Evolutionary conservation across 1,140 invertebrate species (phyloP), one percentile per base, ranked within the genome.

Genomic region (Stegodyphus mimosarum): DNA sequence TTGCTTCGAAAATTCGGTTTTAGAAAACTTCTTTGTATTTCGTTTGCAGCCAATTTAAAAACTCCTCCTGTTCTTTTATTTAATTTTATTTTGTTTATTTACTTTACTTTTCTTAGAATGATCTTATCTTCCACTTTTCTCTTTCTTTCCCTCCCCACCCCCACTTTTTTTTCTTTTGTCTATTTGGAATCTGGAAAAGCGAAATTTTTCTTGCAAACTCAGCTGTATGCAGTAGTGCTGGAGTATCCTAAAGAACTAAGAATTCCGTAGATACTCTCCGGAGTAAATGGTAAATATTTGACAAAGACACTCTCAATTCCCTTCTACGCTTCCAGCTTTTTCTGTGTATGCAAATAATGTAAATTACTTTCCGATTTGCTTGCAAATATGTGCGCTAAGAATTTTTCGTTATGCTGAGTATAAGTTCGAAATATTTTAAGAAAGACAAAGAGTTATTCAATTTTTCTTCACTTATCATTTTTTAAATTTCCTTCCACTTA

Each of bases 41-140:
- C 63, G 63, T 77, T 77, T 67, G 75, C n/a, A 66, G 63, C 75
- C 75, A 77, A 77, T 77, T 77, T 77, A 66, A 77, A 77, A 77
- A 60, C 53, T n/a, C 75, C 75, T 64, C 15, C 51, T 77, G 55
- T 77, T 60, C 63, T 77, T 77, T 17, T 18, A 66, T 77, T 51
- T 49, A n/a, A 33, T 33, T 33, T 33, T 33, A 33, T 33, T 33
- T 33, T 33, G 33, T 33, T 33, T 33, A 33, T 33, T 33, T 33
- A 33, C 33, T 33, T 33, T 33, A 2, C 33, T 33, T 33, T 33
- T 33, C n/a, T 52, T 63, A 52, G 75, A 75, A 77, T 77, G 75
- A 67, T 67, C 60, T 13, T 77, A 77, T 77, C 18, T 77, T 33
- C 49, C n/a, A 33, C n/a, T 17, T 50, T 72, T 13, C 17, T 18